Base-by-base conservation (phyloP, 2,888 invertebrate species). In the Ennomos fuscantarius region DNA sequence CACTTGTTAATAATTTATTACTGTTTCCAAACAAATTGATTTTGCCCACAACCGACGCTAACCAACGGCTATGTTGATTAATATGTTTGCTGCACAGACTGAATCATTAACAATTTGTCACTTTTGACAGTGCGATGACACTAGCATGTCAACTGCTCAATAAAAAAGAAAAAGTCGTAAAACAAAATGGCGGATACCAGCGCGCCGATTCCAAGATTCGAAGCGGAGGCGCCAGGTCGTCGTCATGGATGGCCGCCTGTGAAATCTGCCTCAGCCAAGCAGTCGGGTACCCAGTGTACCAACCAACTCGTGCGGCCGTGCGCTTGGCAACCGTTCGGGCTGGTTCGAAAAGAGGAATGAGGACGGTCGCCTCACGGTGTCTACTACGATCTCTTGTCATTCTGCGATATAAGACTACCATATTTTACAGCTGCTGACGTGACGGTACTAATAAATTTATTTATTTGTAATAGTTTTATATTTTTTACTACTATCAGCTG, bases 201-300 rank as follows among this genome's bases (percentile, higher is more conserved):
- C 51, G 56, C 46, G 48, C 43, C 51, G 47, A 47, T 53, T 52
- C 48, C 40, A 35, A 48, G 47, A 34, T 15, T 35, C 24, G 35
- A 12, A 50, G 55, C 24, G 35, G 35, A 50, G 55, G 55, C 60
- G 55, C 60, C 53, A 48, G 58, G 58, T 58, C 49, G 58, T 44
- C 58, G 60, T 56, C 60, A 60, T 55, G 55, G 49, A 49, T 46
- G 48, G 60, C n/a, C 49, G 60, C 55, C 45, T 60, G 60, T 56
- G 60, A 60, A 56, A 60, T 60, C 55, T 53, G 48, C 45, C 48
- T 52, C 39, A 34, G 43, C 44, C 41, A 13, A 39, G 36, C 45
- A 12, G 24, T 6, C 24, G 24, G 24, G 24, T 24, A 24, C 24
- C 24, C 24, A 24, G 2, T 24, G 24, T 24, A 24, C 24, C 11